Evolutionary conservation across 1,140 invertebrate genomes (phyloP), one percentile per base, ranked within the genome.

Genomic region (Macrosteles quadrilineatus): DNA sequence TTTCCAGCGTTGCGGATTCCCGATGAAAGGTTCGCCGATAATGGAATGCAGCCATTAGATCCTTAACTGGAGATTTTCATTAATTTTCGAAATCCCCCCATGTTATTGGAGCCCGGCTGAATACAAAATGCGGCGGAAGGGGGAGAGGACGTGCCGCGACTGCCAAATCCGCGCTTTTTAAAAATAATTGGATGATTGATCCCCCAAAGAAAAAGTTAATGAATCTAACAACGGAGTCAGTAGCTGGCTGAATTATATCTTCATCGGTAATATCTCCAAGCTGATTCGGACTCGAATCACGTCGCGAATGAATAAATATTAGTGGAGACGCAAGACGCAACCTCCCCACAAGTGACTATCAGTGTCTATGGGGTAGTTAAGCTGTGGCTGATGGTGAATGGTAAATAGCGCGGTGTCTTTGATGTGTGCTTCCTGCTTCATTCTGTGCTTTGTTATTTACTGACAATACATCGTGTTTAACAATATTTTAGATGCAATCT

Each of bases 51-150:
- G 55, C 55, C 55, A 59, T 59, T 59, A 59, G 55, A 59, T 59
- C 55, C 55, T 59, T 59, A 59, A 59, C 55, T 59, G 25, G 55
- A 59, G 55, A 59, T 59, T 59, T 59, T 59, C 55, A 59, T 59
- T 59, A 59, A 59, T 59, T 59, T 59, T 59, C 27, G 21, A 59
- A 59, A 59, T 59, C 55, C 55, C 6, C 36, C 21, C 9, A n/a
- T 29, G 55, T 59, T 59, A 59, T 29, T 25, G 27, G 55, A 12
- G 55, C 21, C 27, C 21, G 21, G 55, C 27, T 59, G 55, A 59
- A 59, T 59, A 59, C 55, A 59, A 59, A 59, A 59, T 23, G 23
- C 25, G 47, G 14, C 4, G 23, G 55, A 14, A 19, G 14, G 23
- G 12, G 25, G 6, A 25, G 9, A 27, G 23, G 55, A 59, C 55